Evolutionary conservation across 2,797 vertebrate genomes (phyloP).

Genomic region (Silurus lanzhouensis): DNA sequence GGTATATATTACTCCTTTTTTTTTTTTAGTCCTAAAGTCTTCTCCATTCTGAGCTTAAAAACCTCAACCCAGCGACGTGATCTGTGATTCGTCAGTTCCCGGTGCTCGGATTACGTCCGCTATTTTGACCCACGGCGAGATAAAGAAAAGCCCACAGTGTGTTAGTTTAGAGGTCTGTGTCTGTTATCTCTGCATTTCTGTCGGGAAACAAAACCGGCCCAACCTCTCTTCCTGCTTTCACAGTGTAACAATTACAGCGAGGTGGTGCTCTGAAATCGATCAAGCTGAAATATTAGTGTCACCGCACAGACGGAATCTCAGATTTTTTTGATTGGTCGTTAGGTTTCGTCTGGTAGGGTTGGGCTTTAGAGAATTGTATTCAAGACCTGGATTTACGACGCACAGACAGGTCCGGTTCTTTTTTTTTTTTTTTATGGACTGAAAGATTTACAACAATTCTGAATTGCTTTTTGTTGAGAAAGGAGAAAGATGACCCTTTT

Average conservation of each 20-base stretch:
- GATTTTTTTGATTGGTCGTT: background rate
- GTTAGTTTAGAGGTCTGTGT: constrained; percentile 37
- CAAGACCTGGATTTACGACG: too few relatives aligned
- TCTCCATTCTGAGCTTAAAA: constrained; percentile 1
- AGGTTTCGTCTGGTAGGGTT: background rate
- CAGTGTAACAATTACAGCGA: background rate
- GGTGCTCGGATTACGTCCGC: background rate
- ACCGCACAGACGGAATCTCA: too few relatives aligned
- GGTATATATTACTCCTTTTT: background rate
- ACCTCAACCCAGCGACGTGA: background rate
- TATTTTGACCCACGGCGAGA: background rate
- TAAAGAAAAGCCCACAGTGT: background rate
- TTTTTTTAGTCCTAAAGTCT: background rate
- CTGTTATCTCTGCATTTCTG: constrained; percentile 25
- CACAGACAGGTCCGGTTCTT: too few relatives aligned
- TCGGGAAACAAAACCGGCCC: constrained; percentile 13
- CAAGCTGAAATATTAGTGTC: background rate
- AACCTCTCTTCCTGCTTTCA: constrained; percentile 4
- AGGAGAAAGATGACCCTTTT: constrained; percentile 43
- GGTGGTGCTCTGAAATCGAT: background rate
- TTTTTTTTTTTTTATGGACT: constrained; percentile 10
- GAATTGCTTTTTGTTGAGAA: constrained; percentile 14
- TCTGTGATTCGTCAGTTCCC: background rate
- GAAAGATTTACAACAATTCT: constrained; percentile 28
- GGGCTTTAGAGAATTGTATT: background rate